Evolutionary conservation across 2,888 invertebrate genomes (phyloP), one percentile per base, ranked within the genome.

Genomic region (Parapristionchus giblindavisi): DNA sequence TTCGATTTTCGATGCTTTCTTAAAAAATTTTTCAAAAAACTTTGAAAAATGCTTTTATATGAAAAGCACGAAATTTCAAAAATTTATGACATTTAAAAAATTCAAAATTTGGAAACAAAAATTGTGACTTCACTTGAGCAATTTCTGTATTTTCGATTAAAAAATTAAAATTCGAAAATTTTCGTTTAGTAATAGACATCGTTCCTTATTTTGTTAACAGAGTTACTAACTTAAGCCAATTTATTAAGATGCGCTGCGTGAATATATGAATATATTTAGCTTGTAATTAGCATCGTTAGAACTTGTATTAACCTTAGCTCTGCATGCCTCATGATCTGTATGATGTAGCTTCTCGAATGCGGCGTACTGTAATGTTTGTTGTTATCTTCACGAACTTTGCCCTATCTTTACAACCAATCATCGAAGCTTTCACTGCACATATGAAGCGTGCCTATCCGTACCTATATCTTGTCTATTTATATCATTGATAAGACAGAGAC

Each of bases 311-410:
- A 75, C 75, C 68, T 79, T 80, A 63, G 63, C 79, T 74, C 81
- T 83, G 76, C 83, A 83, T 3, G 77, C 81, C 38, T 72, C 78
- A 61, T 83, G 83, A 60, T 83, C 81, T 27, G 78, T 77, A 40
- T 81, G 79, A 72, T 83, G 83, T 72, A 83, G 52, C 66, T 80
- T 79, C 77, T 83, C 81, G 24, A 83, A 78, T 11, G 76, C 80
- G 24, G 14, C 72, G 34, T 60, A 72, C 72, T 72, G 60, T 24
- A 60, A 60, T 43, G 60, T 1, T 1, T 32, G n/a, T 24, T 48
- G 29, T 63, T 4, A 60, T 60, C 60, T 29, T 29, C n/a, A 24
- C 54, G 29, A 11, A 54, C 11, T 27, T 8, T 29, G 27, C 8
- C 54, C 54, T 27, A 54, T n/a, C 27, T 24, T 21, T 29, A 29